A percentile compares a stretch with the other conserved stretches of the same genome.
These are phyloP conservation scores for Bettongia penicillata DNA, from an alignment of 2,113 vertebrate genomes.

Conservation along the genomic window DNA sequence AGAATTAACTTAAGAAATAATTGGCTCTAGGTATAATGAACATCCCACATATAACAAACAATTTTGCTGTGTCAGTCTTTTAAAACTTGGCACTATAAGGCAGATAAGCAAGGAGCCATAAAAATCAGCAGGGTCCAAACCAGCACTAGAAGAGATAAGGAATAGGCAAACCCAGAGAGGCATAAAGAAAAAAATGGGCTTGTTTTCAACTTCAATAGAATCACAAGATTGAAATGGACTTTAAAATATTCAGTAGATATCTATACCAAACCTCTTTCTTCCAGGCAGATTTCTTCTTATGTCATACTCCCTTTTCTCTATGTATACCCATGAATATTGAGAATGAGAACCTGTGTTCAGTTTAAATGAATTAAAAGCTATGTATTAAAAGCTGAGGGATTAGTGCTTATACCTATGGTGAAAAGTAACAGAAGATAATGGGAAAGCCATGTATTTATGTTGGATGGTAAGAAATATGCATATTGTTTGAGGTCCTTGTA, in stretches of 20 bases:
- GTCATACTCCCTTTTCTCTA: not conserved
- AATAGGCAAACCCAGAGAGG: not conserved
- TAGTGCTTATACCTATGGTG: not conserved
- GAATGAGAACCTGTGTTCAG: not conserved
- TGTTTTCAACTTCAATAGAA: not conserved
- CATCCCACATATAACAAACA: not conserved
- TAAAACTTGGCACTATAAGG: not conserved
- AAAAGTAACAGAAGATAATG: not conserved
- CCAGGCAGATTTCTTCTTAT: not conserved
- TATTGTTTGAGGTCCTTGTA: not conserved
- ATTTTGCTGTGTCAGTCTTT: not conserved
- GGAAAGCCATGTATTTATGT: not conserved
- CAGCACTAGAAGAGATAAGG: not conserved
- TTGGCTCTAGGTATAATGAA: not conserved
- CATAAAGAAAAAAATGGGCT: not conserved
- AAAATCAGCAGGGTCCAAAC: not conserved
- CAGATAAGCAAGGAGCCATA: not conserved
- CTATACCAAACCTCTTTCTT: not conserved
- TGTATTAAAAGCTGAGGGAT: not conserved
- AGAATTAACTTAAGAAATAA: slow-evolving; percentile 14
- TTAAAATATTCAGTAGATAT: not conserved
- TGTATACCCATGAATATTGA: not conserved
- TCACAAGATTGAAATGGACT: not conserved
- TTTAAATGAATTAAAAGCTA: not conserved
- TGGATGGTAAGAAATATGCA: not conserved